Evolutionary conservation across 2,888 invertebrate genomes (phyloP).

Genomic region (Nomada goodeniana): DNA sequence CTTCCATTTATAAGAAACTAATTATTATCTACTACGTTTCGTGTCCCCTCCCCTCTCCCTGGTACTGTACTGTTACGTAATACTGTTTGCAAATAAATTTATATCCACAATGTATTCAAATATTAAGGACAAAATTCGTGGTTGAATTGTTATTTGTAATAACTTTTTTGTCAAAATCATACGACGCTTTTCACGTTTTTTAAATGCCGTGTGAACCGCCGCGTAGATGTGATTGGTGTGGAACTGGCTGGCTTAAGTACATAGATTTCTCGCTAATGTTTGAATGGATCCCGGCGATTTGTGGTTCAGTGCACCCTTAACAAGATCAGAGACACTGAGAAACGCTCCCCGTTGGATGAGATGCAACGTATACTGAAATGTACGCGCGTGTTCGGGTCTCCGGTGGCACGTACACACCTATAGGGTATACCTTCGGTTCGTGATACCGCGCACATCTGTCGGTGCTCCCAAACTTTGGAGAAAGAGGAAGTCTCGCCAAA

Average conservation of each 20-base stretch:
- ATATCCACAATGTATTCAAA: too few species aligned
- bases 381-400: slow-evolving; percentile 40
- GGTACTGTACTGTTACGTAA: too few species aligned
- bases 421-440: slow-evolving; percentile 20
- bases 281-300: slow-evolving; percentile 81
- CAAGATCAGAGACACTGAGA: slow-evolving; percentile 81
- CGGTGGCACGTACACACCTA: slow-evolving; percentile 30
- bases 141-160: too few species aligned
- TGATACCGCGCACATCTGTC: slow-evolving; percentile 79
- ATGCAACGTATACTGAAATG: slow-evolving; percentile 45
- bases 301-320: slow-evolving; percentile 83
- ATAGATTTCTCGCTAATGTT: slow-evolving; percentile 80
- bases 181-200: not conserved
- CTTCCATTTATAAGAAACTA: too few species aligned
- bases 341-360: slow-evolving; percentile 73
- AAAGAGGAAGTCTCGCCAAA: slow-evolving; percentile 66
- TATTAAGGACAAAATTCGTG: too few species aligned
- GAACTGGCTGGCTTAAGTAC: slow-evolving; percentile 70
- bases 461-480: slow-evolving; percentile 77
- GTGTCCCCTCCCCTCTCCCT: too few species aligned
- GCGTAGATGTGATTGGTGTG: slow-evolving; percentile 3
- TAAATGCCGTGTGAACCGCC: not conserved
- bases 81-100: too few species aligned
- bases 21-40: too few species aligned
- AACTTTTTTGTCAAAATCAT: too few species aligned